Conservation (phyloP, 2,113 vertebrate genomes). For the Glaucomys volans region DNA sequence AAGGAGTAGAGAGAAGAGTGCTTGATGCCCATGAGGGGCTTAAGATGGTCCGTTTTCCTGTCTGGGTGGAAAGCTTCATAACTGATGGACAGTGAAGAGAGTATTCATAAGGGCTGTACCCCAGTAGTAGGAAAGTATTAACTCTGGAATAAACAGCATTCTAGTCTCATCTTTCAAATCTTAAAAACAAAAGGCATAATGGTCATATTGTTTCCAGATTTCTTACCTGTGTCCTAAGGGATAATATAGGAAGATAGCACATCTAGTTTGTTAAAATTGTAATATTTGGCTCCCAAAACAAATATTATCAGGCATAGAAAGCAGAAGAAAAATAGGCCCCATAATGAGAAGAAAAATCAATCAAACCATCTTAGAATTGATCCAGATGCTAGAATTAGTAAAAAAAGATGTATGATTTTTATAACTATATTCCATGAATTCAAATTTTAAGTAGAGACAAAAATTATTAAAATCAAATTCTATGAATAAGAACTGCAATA, state of each 20-base stretch:
- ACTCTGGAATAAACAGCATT: not conserved
- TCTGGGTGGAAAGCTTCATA: not conserved
- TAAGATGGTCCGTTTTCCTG: not conserved
- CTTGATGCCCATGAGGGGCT: not conserved
- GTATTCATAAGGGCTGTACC: not conserved
- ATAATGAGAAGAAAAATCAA: not conserved
- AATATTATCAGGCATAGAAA: not conserved
- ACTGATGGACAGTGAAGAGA: not conserved
- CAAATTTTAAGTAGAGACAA: not conserved
- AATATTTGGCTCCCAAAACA: not conserved
- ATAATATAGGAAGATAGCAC: not conserved
- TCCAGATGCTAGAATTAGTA: not conserved
- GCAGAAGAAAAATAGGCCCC: not conserved
- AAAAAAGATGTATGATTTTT: not conserved
- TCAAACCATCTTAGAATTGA: not conserved
- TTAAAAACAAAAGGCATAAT: constrained; percentile 4
- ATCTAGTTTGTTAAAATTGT: not conserved
- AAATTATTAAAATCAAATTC: not conserved
- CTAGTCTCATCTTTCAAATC: not conserved
- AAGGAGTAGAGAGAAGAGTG: not conserved
- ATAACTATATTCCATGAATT: not conserved
- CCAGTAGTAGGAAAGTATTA: not conserved
- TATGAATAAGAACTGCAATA: not conserved
- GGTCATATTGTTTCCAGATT: not conserved
- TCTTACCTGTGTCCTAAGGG: not conserved